Base-by-base conservation (phyloP, 1,140 invertebrate genomes). In the Zaprionus capensis region DNA sequence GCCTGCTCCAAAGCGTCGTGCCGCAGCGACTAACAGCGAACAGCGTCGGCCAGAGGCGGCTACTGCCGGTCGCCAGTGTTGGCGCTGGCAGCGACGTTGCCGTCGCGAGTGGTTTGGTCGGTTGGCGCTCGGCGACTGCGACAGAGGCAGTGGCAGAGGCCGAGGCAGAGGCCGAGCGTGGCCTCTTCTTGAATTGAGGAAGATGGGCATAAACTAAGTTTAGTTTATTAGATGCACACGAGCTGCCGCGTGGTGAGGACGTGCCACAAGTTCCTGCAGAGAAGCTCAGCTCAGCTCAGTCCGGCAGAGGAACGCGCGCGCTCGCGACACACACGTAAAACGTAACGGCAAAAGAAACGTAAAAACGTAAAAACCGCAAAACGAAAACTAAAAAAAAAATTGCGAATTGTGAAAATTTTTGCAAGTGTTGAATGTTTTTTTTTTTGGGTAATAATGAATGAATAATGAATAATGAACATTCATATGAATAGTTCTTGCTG, bases 171-270 rank as follows among this genome's bases (percentile, higher is more conserved):
- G 31, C 70, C n/a, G n/a, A 46, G 46, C 66, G 56, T 66, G 70
- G 67, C 41, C 78, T 69, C 68, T 77, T 69, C 46, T 78, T 76
- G 73, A 77, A 76, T 76, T 74, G 77, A 71, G 78, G 77, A 71
- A 80, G 73, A 76, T 76, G 77, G 71, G 69, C 76, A 79, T 74
- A 76, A 74, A 71, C 73, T 78, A 78, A 79, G 75, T 80, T 70
- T 75, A 82, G 78, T 83, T 86, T 82, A 81, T 80, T 91, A 93
- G 92, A 92, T 85, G 92, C 81, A 91, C 80, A 92, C 81, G 83
- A 91, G 81, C 91, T 80, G 78, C 75, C 90, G 86, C 78, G 77
- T 81, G 78, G 82, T 77, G 72, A 84, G 81, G 91, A 92, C 82
- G 92, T 87, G 78, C 61, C 58, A 56, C 72, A 67, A 77, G 61